phyloP scores from a whole-genome alignment of 2,113 vertebrate genomes.

The Oncorhynchus gorbuscha region DNA sequence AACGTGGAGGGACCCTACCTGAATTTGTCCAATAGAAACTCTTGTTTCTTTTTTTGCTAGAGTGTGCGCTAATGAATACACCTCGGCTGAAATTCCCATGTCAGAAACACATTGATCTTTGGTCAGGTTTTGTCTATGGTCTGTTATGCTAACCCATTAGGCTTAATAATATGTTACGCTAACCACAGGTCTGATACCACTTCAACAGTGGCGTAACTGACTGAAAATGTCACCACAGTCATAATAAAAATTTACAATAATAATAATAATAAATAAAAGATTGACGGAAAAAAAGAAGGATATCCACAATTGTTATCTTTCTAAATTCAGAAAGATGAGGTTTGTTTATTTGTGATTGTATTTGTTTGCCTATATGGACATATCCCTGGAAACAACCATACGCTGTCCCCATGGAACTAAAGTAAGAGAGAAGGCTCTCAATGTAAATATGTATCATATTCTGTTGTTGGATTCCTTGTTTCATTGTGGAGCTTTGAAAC shows the following conservation, averaged over 20 bases:
- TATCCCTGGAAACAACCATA: constrained; percentile 47
- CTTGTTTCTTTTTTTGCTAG: too few relatives aligned
- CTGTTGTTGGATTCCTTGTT: constrained; percentile 41
- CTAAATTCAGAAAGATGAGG: constrained; percentile 31
- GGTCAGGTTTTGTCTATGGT: background rate
- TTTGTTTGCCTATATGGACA: constrained; percentile 27
- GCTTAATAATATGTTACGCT: background rate
- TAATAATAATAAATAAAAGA: constrained; percentile 15
- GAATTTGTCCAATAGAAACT: too few relatives aligned
- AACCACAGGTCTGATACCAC: background rate
- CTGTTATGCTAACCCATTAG: too few relatives aligned
- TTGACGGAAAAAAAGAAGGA: constrained; percentile 10
- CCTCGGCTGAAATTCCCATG: too few relatives aligned
- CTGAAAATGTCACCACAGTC: background rate
- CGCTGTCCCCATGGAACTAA: constrained; percentile 46
- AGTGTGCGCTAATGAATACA: too few relatives aligned
- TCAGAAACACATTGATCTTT: too few relatives aligned
- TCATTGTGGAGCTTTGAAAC: constrained; percentile 30
- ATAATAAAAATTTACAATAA: background rate
- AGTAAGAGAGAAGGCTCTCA: constrained; percentile 46
- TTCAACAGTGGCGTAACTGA: background rate
- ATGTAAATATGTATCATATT: constrained; percentile 75
- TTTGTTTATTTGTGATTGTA: constrained; percentile 36
- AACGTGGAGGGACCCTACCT: too few relatives aligned
- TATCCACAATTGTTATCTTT: constrained; percentile 35